phyloP scores from a whole-genome alignment of 2,888 invertebrate species.

The Andrena bucephala region DNA sequence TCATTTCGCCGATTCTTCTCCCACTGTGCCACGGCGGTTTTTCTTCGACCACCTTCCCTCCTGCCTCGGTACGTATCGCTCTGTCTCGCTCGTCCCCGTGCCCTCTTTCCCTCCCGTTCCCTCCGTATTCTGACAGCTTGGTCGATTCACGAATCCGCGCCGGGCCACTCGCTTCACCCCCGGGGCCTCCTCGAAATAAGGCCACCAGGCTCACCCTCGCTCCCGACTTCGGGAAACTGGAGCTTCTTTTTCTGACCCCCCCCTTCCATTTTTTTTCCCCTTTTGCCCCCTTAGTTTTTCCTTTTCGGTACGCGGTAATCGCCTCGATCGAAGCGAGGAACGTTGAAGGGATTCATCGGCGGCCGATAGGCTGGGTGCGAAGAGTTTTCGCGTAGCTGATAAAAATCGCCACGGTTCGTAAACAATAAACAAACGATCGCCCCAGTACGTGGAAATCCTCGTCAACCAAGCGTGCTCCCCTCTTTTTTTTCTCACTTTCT shows the following conservation, averaged over 20 bases:
- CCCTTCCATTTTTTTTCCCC: neutral
- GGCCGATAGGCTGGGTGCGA: neutral
- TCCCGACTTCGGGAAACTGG: neutral
- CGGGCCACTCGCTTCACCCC: slow-evolving; percentile 76
- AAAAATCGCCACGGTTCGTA: slow-evolving; percentile 45
- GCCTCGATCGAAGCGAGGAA: neutral
- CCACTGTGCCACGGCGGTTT: slow-evolving; percentile 18
- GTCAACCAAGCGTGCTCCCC: slow-evolving; percentile 36
- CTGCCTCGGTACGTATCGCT: slow-evolving; percentile 49
- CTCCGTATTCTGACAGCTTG: slow-evolving; percentile 77
- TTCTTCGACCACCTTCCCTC: slow-evolving; percentile 30
- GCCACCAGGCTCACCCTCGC: slow-evolving; percentile 56
- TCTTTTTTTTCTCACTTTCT: neutral
- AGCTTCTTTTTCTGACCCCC: neutral
- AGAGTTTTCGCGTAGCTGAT: neutral
- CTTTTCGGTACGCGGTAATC: neutral
- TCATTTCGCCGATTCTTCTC: slow-evolving; percentile 38
- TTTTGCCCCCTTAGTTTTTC: neutral
- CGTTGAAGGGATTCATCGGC: neutral
- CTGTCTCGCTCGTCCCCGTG: slow-evolving; percentile 24
- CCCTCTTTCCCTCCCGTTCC: slow-evolving; percentile 43
- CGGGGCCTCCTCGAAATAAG: slow-evolving; percentile 71
- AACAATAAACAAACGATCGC: slow-evolving; percentile 50
- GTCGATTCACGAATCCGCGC: slow-evolving; percentile 79
- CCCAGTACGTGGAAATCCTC: slow-evolving; percentile 47